Conservation (phyloP, 2,888 invertebrate species). For the Pterostichus madidus region DNA sequence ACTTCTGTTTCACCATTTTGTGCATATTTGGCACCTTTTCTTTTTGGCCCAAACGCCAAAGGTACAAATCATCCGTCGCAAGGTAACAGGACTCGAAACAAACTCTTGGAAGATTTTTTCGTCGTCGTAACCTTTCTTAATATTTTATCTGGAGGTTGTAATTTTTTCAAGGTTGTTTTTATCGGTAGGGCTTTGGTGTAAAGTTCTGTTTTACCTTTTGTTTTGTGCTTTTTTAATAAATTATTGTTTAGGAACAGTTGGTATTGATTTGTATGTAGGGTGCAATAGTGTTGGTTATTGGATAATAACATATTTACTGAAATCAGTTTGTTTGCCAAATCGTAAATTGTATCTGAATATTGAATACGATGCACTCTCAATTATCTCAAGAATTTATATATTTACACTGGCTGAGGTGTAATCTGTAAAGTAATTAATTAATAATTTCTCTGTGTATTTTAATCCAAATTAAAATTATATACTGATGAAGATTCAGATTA, state of each 20-base stretch:
- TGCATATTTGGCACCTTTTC: conserved; percentile 5
- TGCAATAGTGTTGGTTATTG: conserved; percentile 2
- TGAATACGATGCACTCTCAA: too few relatives aligned
- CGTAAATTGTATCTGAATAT: background rate
- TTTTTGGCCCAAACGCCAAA: background rate
- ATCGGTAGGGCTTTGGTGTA: background rate
- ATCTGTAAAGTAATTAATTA: too few relatives aligned
- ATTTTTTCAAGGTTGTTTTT: conserved; percentile 42
- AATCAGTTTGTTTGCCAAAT: background rate
- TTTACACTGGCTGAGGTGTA: too few relatives aligned
- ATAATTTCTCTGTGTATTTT: too few relatives aligned
- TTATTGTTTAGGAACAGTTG: conserved; percentile 4
- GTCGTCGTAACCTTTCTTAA: conserved; percentile 20
- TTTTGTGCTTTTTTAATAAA: conserved; percentile 37
- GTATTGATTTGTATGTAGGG: conserved; percentile 35
- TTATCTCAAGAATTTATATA: too few relatives aligned
- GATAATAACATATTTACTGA: conserved; percentile 4
- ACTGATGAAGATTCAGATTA: too few relatives aligned
- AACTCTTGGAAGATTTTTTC: conserved; percentile 21
- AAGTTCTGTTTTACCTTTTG: conserved; percentile 2
- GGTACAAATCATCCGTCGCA: background rate
- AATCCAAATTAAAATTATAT: too few relatives aligned
- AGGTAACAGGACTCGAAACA: background rate
- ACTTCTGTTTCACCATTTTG: conserved; percentile 1
- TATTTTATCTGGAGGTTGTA: conserved; percentile 33